Percentiles rank a stretch among this genome's conserved stretches.
Conservation (phyloP, 2,797 vertebrate genomes). For the Urocyon cinereoargenteus region DNA sequence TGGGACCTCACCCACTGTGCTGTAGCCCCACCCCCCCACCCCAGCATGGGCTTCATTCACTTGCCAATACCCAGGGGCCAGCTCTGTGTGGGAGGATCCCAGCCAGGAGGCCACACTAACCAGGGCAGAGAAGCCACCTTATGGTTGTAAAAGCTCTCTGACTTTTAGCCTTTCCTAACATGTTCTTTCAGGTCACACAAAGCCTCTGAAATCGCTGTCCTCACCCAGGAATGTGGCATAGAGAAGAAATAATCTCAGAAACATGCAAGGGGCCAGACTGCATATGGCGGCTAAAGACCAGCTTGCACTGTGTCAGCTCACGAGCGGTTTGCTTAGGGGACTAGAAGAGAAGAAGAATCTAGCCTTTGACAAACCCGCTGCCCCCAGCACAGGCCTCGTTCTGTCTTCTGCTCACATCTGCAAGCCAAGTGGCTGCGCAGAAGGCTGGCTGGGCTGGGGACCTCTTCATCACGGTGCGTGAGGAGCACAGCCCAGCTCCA, state of each 20-base stretch:
- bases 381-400: background rate
- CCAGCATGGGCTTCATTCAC: background rate
- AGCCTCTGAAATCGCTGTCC: background rate
- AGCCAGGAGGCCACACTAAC: background rate
- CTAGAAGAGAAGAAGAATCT: too few species aligned
- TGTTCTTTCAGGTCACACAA: too few species aligned
- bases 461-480: background rate
- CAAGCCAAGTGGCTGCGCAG: background rate
- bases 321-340: background rate
- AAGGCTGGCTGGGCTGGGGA: background rate
- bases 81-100: background rate
- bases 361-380: background rate
- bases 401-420: background rate
- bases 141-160: too few species aligned
- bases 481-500: background rate
- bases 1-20: background rate
- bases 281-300: accelerated
- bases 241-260: background rate
- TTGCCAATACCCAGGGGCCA: background rate
- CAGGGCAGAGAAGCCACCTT: background rate
- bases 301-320: accelerated
- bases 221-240: background rate
- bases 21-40: accelerated
- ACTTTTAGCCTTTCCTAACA: background rate
- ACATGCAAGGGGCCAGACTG: accelerated